Evolutionary conservation across 2,797 vertebrate genomes (phyloP).

Genomic region (Notamacropus eugenii): DNA sequence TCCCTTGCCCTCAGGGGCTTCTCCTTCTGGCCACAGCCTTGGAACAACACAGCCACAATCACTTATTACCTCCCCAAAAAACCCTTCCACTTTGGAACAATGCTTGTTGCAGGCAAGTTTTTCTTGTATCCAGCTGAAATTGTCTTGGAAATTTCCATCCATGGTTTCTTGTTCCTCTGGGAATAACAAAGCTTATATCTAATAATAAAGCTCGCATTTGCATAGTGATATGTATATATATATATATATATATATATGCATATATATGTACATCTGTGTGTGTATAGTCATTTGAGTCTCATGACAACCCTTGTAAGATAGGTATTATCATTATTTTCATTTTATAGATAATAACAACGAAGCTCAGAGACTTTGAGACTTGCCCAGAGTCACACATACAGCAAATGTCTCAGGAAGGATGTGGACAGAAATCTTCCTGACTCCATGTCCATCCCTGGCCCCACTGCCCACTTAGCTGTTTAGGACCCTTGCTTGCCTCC

Average conservation of each 20-base stretch:
- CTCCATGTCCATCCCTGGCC: background rate
- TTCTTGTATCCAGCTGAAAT: background rate
- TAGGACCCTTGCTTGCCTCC: background rate
- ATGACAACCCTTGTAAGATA: background rate
- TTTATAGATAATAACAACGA: background rate
- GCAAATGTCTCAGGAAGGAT: background rate
- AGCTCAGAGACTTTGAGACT: background rate
- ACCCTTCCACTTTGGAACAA: background rate
- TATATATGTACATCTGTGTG: too few species aligned
- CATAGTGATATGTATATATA: background rate
- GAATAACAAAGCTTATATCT: background rate
- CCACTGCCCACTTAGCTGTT: background rate
- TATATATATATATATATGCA: too few species aligned
- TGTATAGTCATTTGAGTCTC: background rate
- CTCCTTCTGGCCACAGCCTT: background rate
- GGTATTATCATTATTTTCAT: background rate
- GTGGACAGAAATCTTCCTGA: background rate
- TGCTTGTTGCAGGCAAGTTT: background rate
- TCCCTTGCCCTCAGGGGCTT: background rate
- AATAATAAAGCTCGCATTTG: background rate
- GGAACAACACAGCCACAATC: background rate
- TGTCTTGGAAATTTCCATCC: background rate
- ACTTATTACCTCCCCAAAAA: background rate
- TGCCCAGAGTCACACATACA: background rate
- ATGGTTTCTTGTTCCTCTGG: background rate